Percentiles rank a stretch among this genome's conserved stretches.
These are phyloP conservation scores for Diadegma fenestrale DNA, from an alignment of 2,888 invertebrate genomes.

Conservation along the genomic window DNA sequence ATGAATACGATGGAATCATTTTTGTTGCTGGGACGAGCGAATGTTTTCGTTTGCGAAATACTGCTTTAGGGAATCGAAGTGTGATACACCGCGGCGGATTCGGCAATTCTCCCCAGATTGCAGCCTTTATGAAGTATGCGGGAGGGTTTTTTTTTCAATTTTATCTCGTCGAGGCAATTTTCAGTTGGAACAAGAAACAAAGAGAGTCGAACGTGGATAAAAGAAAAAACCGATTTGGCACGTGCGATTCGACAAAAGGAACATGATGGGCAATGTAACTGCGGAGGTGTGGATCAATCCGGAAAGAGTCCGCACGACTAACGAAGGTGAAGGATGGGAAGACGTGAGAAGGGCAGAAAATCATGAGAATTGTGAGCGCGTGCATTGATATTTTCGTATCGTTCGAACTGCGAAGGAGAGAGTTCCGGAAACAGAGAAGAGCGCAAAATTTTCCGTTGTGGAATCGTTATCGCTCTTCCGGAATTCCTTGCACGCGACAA, in stretches of 20 bases:
- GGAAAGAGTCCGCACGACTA: conserved; percentile 32
- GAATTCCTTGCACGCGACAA: conserved; percentile 42
- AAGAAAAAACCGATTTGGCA: conserved; percentile 49
- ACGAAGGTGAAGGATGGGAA: conserved; percentile 18
- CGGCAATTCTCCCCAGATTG: too few species aligned
- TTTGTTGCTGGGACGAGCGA: background rate
- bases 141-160: background rate
- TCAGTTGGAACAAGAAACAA: conserved; percentile 37
- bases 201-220: conserved; percentile 32
- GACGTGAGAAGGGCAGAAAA: background rate
- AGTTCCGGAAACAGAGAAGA: background rate
- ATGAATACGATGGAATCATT: background rate
- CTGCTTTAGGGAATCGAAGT: background rate
- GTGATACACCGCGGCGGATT: too few species aligned
- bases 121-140: conserved; percentile 1
- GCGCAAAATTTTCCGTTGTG: conserved; percentile 33
- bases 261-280: background rate
- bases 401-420: background rate
- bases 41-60: background rate
- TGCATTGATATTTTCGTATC: background rate
- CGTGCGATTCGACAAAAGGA: conserved; percentile 46
- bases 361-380: conserved; percentile 14
- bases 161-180: conserved; percentile 6
- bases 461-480: conserved; percentile 48
- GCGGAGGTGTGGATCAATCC: conserved; percentile 20